Evolutionary conservation across 2,113 vertebrate genomes (phyloP), one percentile per base, ranked within the genome.

Genomic region (Tricholaema leucomelas): DNA sequence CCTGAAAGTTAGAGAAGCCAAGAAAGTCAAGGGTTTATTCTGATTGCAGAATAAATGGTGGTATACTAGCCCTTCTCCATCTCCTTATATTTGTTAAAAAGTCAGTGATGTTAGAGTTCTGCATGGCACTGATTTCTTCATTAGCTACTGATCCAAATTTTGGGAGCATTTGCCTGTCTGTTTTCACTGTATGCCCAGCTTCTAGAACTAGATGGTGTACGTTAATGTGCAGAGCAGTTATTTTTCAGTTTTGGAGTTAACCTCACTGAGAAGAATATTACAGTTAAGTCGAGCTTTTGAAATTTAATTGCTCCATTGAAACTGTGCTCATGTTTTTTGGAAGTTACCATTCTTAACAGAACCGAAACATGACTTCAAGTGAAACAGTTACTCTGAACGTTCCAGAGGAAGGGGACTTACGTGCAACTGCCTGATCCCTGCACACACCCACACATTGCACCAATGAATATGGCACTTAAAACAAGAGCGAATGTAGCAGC

Each of bases 171-270:
- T 58, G 8, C 38, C 24, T 67, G 28, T 46, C 31, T 82, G 6
- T 5, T 69, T 74, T 69, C 10, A 2, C 15, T 7, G 3, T 64
- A 24, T 42, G 17, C 80, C 17, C 3, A 46, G 0, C 21, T 60
- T 30, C 59, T 38, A n/a, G 0, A 2, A 16, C 48, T 69, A 87
- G 28, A 8, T 2, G 0, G n/a, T 54, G 25, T 65, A 38, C 31
- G 4, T 18, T 76, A 31, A 27, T 44, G 5, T 31, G 3, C 76
- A 38, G 33, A 48, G 33, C 19, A 25, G 54, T 65, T 81, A 15
- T 80, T 89, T 91, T 91, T 89, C 36, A 52, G 48, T 23, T 77
- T 88, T 31, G 30, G 38, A 31, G 9, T 92, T 74, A 61, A 44
- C 12, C 10, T 69, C 12, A 30, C 23, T 78, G 20, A 75, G 61